Percentiles rank a stretch among this genome's conserved stretches.
phyloP scores from a whole-genome alignment of 2,888 invertebrate species.

The Pachycephus smyrnensis region DNA sequence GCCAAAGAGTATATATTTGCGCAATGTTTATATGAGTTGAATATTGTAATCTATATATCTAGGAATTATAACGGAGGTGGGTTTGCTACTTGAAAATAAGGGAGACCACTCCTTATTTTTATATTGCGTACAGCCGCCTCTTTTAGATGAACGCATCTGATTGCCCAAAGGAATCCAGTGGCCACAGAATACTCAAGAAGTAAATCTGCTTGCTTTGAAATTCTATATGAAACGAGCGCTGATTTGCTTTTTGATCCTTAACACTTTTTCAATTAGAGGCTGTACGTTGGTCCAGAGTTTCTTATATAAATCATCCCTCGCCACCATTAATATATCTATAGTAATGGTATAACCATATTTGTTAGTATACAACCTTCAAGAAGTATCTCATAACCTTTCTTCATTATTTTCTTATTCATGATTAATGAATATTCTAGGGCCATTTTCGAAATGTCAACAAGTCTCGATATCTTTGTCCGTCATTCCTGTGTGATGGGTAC shows the following conservation, averaged over 20 bases:
- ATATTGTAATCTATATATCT: too few relatives aligned
- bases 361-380: too few relatives aligned
- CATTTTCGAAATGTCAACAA: neutral
- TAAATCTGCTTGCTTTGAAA: neutral
- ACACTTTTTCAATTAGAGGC: neutral
- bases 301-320: neutral
- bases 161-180: neutral
- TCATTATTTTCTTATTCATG: neutral
- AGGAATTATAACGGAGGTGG: too few relatives aligned
- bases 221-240: neutral
- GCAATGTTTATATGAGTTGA: too few relatives aligned
- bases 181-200: neutral
- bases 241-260: neutral
- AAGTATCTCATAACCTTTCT: neutral
- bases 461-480: neutral
- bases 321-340: neutral
- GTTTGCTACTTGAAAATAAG: neutral
- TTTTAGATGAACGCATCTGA: neutral
- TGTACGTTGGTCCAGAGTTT: neutral
- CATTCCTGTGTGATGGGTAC: neutral
- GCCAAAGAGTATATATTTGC: too few relatives aligned
- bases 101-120: neutral
- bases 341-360: neutral
- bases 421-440: neutral
- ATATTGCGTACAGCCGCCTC: neutral